Percentiles rank a stretch among this genome's conserved stretches.
Evolutionary conservation across 2,113 vertebrate species (phyloP).

Genomic region (Pitta sordida): DNA sequence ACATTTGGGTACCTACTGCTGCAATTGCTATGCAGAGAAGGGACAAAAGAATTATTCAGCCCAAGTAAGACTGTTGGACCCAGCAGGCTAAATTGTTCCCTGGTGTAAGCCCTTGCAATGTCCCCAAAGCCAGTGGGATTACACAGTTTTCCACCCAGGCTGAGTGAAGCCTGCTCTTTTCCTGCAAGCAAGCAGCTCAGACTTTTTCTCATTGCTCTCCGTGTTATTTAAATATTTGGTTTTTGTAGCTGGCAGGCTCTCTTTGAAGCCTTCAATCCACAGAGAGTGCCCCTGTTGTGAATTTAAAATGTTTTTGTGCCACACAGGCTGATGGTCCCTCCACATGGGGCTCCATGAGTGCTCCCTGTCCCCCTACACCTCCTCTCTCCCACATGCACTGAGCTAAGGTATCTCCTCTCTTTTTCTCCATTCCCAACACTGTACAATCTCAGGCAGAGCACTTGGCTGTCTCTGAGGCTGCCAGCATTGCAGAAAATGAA

Average conservation of each 20-base stretch:
- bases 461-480: background rate
- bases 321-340: background rate
- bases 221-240: background rate
- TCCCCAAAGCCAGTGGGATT: background rate
- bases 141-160: background rate
- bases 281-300: background rate
- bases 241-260: background rate
- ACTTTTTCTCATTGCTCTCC: background rate
- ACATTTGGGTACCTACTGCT: background rate
- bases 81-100: background rate
- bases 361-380: background rate
- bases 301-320: background rate
- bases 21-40: background rate
- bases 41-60: slow-evolving; percentile 36
- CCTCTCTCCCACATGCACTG: background rate
- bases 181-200: accelerated
- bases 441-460: background rate
- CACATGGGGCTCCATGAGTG: accelerated
- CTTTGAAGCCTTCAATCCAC: background rate
- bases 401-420: background rate
- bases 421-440: background rate
- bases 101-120: background rate
- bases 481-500: background rate
- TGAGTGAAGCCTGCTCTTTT: background rate
- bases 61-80: background rate